Conservation (phyloP, 2,888 invertebrate genomes). For the Pilophorus perplexus region DNA sequence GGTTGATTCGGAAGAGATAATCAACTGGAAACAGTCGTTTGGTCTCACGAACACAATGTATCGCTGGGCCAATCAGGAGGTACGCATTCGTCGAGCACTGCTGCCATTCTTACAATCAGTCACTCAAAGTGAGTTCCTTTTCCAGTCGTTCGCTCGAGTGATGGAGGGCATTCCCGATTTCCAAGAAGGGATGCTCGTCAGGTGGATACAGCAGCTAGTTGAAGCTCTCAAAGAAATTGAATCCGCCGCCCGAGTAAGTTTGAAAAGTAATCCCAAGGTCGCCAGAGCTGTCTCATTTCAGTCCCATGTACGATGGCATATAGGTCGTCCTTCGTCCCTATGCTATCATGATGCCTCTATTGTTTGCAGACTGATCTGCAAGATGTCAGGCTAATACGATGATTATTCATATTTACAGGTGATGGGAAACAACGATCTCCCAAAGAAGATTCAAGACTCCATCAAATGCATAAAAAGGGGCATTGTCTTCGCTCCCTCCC, state of each 20-base stretch:
- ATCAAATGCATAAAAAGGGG: slow-evolving; percentile 90
- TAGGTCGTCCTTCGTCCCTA: no score
- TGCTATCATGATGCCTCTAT: no score
- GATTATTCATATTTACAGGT: slow-evolving; percentile 11
- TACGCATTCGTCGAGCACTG: background rate
- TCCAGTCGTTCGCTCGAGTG: slow-evolving; percentile 76
- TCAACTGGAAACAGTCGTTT: slow-evolving; percentile 27
- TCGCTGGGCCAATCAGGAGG: slow-evolving; percentile 42
- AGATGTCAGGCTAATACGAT: background rate
- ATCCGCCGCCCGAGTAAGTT: slow-evolving; percentile 75
- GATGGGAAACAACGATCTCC: slow-evolving; percentile 88
- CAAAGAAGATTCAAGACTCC: slow-evolving; percentile 93
- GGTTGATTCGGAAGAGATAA: slow-evolving; percentile 34
- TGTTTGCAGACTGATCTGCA: background rate
- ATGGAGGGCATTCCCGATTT: slow-evolving; percentile 87
- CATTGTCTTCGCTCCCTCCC: slow-evolving; percentile 95
- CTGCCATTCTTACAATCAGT: background rate
- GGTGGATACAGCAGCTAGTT: slow-evolving; percentile 93
- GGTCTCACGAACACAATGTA: slow-evolving; percentile 41
- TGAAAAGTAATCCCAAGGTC: no score
- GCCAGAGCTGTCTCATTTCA: no score
- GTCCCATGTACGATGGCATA: no score
- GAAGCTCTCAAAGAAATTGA: slow-evolving; percentile 87
- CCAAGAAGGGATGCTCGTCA: slow-evolving; percentile 96
- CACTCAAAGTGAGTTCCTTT: background rate